Conservation (phyloP, 2,113 vertebrate species). For the Percina caprodes region DNA sequence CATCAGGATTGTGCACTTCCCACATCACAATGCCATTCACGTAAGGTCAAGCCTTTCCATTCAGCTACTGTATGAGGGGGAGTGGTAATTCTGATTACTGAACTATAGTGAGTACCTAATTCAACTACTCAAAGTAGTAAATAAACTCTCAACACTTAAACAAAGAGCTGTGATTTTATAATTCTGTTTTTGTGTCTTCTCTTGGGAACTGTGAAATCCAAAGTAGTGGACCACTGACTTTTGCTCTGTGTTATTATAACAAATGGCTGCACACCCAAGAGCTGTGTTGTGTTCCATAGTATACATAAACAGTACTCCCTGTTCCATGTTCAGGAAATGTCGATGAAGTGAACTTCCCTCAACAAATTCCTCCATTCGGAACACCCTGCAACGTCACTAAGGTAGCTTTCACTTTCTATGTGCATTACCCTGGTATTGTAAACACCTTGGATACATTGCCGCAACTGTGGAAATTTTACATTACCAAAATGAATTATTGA, state of each 20-base stretch:
- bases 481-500: too few relatives aligned
- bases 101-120: slow-evolving; percentile 7
- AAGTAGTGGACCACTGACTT: not conserved
- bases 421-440: too few relatives aligned
- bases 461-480: too few relatives aligned
- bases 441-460: too few relatives aligned
- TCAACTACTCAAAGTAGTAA: slow-evolving; percentile 10
- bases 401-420: too few relatives aligned
- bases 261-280: not conserved
- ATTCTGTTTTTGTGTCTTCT: not conserved
- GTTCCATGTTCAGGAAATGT: too few relatives aligned
- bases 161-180: slow-evolving; percentile 8
- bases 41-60: not conserved
- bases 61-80: not conserved
- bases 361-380: too few relatives aligned
- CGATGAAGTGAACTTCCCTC: too few relatives aligned
- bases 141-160: not conserved
- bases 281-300: too few relatives aligned
- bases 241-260: slow-evolving; percentile 15
- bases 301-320: too few relatives aligned
- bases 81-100: not conserved
- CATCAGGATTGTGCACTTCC: slow-evolving; percentile 19
- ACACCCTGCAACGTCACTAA: too few relatives aligned
- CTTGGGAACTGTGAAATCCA: not conserved
- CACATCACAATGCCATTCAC: not conserved